phyloP scores from a whole-genome alignment of 23 tunicate species.

The Trididemnum miniatum region DNA sequence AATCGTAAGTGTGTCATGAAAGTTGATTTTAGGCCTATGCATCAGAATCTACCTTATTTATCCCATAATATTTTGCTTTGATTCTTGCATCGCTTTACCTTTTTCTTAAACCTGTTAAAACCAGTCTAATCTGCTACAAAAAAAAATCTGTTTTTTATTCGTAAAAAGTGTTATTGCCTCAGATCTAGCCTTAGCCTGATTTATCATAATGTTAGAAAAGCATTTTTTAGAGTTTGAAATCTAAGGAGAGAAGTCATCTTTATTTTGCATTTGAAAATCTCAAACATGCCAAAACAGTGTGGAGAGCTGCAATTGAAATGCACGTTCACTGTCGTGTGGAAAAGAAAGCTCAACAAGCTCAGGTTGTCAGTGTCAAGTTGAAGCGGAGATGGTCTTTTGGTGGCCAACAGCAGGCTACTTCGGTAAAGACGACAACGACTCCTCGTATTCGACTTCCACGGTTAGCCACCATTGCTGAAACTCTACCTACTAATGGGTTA shows the following conservation, averaged over 20 bases:
- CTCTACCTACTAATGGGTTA: neutral
- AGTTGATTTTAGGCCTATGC: too few species aligned
- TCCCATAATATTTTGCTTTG: too few species aligned
- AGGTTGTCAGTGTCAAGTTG: slow-evolving; percentile 21
- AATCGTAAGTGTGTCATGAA: too few species aligned
- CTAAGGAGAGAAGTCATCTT: neutral
- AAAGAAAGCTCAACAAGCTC: slow-evolving; percentile 20
- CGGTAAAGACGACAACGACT: neutral
- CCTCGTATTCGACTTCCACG: neutral
- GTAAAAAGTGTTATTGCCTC: too few species aligned
- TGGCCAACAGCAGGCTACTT: slow-evolving; percentile 24
- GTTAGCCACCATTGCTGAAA: slow-evolving; percentile 18
- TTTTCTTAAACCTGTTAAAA: too few species aligned
- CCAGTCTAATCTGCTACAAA: too few species aligned
- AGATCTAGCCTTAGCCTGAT: too few species aligned
- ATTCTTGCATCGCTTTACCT: too few species aligned
- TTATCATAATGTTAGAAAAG: too few species aligned
- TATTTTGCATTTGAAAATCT: slow-evolving; percentile 39
- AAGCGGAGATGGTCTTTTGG: slow-evolving; percentile 24
- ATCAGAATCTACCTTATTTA: too few species aligned
- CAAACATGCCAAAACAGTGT: slow-evolving; percentile 69
- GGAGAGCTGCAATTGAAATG: slow-evolving; percentile 63
- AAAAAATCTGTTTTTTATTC: too few species aligned
- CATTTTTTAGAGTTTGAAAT: neutral
- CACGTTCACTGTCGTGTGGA: slow-evolving; percentile 69